Base-by-base conservation (phyloP, 2,888 invertebrate species). In the Tholera decimalis region DNA sequence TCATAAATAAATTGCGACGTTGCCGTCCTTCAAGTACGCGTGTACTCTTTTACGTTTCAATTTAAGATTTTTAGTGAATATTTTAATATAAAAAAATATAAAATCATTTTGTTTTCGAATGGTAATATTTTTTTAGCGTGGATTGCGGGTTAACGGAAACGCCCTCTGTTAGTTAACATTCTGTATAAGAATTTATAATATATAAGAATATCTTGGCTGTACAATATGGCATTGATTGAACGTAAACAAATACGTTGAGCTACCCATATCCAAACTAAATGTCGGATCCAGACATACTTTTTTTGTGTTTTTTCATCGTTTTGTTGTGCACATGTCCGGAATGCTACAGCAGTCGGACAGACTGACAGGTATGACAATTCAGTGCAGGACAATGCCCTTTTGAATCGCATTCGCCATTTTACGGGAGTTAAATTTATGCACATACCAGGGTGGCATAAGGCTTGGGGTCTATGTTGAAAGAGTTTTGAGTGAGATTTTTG, bases 321-420 rank as follows among this genome's bases (percentile, higher is more conserved):
- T 68, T 70, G 46, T 39, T 44, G 57, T 56, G 54, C 46, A 60
- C 70, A 68, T 71, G 74, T 71, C 39, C 73, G 55, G 71, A 70
- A 78, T 78, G 46, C 28, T 64, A 63, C 55, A 60, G 43, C 54
- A 50, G 56, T 43, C 8, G 22, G 55, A 51, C 43, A 58, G 49
- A 62, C 53, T 61, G 78, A 69, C 78, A 69, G 64, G 60, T 64
- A 59, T 77, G 58, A 77, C 67, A 67, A 81, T 81, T 66, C 70
- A 67, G 50, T 58, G 54, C 66, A 60, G 55, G 55, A 71, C 65
- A 81, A 74, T 60, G 30, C 18, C 28, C 26, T 33, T 64, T 22
- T 49, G 53, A 67, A 67, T 58, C 15, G 46, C 28, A 50, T 24
- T 50, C 44, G 74, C 58, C 65, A 74, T 80, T 80, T 71, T 66